These are phyloP conservation scores for Cyclophora albipunctata DNA, from an alignment of 2,888 invertebrate genomes.

Conservation along the genomic window DNA sequence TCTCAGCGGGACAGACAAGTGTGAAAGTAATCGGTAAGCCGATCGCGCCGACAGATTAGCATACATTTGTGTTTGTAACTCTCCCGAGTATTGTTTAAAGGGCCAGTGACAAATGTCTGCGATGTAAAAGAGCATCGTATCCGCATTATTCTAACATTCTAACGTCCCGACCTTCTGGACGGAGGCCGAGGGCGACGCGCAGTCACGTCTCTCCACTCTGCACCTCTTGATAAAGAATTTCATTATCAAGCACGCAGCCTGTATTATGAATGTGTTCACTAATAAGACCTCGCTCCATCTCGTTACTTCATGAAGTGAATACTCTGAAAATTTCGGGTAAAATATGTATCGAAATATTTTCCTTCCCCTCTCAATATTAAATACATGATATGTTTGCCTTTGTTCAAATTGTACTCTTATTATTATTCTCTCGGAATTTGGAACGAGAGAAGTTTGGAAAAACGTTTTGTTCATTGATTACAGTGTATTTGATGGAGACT, in stretches of 20 bases:
- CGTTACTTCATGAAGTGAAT: slow-evolving; percentile 24
- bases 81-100: slow-evolving; percentile 6
- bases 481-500: too few species aligned
- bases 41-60: slow-evolving; percentile 11
- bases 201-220: slow-evolving; percentile 49
- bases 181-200: slow-evolving; percentile 14
- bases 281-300: slow-evolving; percentile 33
- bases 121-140: slow-evolving; percentile 10
- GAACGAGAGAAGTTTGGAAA: too few species aligned
- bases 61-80: slow-evolving; percentile 12
- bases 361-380: too few species aligned
- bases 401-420: too few species aligned
- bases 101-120: slow-evolving; percentile 13
- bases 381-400: too few species aligned
- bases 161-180: slow-evolving; percentile 27
- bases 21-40: slow-evolving; percentile 9
- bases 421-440: too few species aligned
- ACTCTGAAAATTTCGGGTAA: slow-evolving; percentile 10
- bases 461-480: too few species aligned
- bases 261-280: slow-evolving; percentile 41
- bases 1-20: slow-evolving; percentile 4
- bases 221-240: slow-evolving; percentile 63
- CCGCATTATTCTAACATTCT: slow-evolving; percentile 11
- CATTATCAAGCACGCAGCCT: slow-evolving; percentile 51
- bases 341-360: not conserved